These are phyloP conservation scores for Poliocrania exsul DNA, from an alignment of 2,797 vertebrate genomes.

Conservation along the genomic window DNA sequence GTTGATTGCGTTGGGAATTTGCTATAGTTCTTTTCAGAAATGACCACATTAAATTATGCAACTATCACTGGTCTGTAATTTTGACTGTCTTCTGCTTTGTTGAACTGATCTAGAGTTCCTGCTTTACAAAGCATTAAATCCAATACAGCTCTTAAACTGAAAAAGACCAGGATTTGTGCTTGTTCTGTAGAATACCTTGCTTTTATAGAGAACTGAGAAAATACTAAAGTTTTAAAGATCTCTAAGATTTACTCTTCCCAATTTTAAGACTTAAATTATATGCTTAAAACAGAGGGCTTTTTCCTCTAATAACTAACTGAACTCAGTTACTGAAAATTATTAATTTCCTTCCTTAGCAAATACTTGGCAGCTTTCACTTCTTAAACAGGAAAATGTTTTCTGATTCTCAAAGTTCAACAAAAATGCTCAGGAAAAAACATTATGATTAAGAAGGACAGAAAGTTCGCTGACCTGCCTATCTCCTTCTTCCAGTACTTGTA, in stretches of 20 bases:
- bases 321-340: conserved; percentile 49
- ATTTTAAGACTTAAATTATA: neutral
- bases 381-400: conserved; percentile 63
- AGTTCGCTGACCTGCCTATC: conserved; percentile 10
- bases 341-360: conserved; percentile 52
- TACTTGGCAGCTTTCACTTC: conserved; percentile 64
- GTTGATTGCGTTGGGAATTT: conserved; percentile 78
- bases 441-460: conserved; percentile 30
- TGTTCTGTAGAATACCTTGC: neutral
- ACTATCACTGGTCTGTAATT: conserved; percentile 58
- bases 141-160: neutral
- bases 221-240: neutral
- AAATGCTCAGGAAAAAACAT: conserved; percentile 42
- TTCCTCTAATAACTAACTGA: conserved; percentile 16
- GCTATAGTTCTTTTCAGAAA: conserved; percentile 7
- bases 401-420: conserved; percentile 53
- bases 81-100: conserved; percentile 61
- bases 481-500: conserved; percentile 29
- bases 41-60: conserved; percentile 9
- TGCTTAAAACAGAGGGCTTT: neutral
- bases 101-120: conserved; percentile 48
- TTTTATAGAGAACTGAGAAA: neutral
- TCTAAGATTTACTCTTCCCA: neutral
- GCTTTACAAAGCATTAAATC: conserved; percentile 50
- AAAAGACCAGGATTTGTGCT: neutral